These are phyloP conservation scores for Platalea minor DNA, from an alignment of 2,797 vertebrate species.

Conservation along the genomic window DNA sequence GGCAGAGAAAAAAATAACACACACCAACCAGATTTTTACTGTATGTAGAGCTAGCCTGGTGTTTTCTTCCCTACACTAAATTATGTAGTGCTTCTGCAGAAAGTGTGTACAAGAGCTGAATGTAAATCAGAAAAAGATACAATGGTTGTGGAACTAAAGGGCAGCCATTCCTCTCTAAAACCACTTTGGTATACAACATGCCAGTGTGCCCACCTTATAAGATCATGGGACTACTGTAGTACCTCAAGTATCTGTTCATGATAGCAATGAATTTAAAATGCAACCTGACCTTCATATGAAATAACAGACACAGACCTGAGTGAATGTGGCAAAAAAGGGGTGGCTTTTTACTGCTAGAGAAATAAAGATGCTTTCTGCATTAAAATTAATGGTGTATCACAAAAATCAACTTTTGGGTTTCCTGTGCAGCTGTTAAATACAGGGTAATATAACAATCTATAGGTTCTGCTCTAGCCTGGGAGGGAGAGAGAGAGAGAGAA, in stretches of 20 bases:
- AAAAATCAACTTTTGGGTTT: neutral
- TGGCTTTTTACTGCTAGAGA: neutral
- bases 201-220: neutral
- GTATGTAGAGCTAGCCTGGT: neutral
- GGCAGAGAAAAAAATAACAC: neutral
- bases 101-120: slow-evolving; percentile 46
- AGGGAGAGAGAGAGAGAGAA: neutral
- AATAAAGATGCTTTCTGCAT: neutral
- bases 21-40: neutral
- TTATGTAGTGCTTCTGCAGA: slow-evolving; percentile 66
- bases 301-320: neutral
- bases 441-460: neutral
- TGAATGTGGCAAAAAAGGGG: neutral
- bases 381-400: neutral
- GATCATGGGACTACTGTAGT: neutral
- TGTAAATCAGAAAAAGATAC: slow-evolving; percentile 58
- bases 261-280: neutral
- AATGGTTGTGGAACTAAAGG: neutral
- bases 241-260: neutral
- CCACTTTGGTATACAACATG: neutral
- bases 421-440: neutral
- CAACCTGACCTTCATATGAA: neutral
- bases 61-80: slow-evolving; percentile 56
- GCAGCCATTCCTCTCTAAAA: neutral
- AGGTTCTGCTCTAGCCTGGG: neutral